Evolutionary conservation across 1,140 invertebrate species (phyloP).

Genomic region (Plodia interpunctella): DNA sequence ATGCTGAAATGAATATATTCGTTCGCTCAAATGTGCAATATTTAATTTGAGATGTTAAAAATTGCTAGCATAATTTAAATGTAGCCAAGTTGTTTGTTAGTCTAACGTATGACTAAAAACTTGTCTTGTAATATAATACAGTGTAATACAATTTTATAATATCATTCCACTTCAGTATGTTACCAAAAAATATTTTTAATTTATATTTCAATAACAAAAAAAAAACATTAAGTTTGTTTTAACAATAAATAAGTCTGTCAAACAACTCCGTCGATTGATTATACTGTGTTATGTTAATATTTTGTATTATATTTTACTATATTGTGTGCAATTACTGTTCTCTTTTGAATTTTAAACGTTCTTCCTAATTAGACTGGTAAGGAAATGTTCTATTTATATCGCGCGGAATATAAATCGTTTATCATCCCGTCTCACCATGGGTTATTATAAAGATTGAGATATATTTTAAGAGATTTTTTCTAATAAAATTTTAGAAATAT

Average conservation of each 20-base stretch:
- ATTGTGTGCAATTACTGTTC: conserved; percentile 71
- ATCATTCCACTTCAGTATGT: neutral
- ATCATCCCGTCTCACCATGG: conserved; percentile 32
- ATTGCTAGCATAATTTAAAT: conserved; percentile 28
- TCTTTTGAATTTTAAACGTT: conserved; percentile 66
- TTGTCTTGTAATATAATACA: conserved; percentile 1
- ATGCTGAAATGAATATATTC: neutral
- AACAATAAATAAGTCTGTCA: neutral
- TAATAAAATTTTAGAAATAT: conserved; percentile 68
- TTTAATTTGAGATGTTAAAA: conserved; percentile 24
- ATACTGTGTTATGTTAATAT: conserved; percentile 27
- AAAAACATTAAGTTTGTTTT: neutral
- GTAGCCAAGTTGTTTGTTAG: conserved; percentile 9
- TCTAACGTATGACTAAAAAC: neutral
- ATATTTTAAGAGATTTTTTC: conserved; percentile 77
- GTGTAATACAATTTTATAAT: conserved; percentile 11
- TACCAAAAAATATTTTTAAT: neutral
- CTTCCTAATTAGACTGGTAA: conserved; percentile 68
- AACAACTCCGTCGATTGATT: conserved; percentile 14
- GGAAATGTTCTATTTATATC: conserved; percentile 69
- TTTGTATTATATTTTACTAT: conserved; percentile 32
- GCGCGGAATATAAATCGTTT: conserved; percentile 50
- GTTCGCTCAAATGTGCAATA: neutral
- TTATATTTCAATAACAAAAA: neutral
- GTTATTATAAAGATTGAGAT: conserved; percentile 64